These are phyloP conservation scores for Antechinus stuartii DNA, from an alignment of 2,113 vertebrate species.

Conservation along the genomic window DNA sequence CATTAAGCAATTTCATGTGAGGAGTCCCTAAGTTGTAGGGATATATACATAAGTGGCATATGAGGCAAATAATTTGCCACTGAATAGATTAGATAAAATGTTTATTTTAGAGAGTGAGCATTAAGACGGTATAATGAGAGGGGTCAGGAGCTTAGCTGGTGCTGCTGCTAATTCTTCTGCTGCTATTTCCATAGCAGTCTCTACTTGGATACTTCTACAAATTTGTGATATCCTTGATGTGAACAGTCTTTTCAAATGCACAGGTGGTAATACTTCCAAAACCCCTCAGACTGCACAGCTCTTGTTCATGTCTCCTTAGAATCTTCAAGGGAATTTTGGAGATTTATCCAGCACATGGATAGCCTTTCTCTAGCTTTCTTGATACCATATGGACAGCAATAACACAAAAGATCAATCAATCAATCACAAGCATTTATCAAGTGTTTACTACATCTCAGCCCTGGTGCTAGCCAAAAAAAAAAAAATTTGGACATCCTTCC, in stretches of 20 bases:
- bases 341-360: background rate
- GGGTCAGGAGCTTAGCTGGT: background rate
- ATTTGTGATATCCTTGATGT: background rate
- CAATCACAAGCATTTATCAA: background rate
- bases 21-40: background rate
- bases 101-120: background rate
- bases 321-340: background rate
- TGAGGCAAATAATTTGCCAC: background rate
- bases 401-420: background rate
- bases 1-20: background rate
- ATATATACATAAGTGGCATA: background rate
- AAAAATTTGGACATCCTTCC: background rate
- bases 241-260: background rate
- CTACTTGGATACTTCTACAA: background rate
- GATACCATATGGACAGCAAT: background rate
- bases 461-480: background rate
- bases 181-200: background rate
- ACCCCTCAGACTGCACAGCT: background rate
- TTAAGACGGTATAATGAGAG: background rate
- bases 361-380: background rate
- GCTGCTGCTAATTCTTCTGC: background rate
- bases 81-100: background rate
- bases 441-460: background rate
- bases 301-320: background rate
- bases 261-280: background rate